phyloP scores from a whole-genome alignment of 1,140 invertebrate genomes.

The Cydia pomonella region DNA sequence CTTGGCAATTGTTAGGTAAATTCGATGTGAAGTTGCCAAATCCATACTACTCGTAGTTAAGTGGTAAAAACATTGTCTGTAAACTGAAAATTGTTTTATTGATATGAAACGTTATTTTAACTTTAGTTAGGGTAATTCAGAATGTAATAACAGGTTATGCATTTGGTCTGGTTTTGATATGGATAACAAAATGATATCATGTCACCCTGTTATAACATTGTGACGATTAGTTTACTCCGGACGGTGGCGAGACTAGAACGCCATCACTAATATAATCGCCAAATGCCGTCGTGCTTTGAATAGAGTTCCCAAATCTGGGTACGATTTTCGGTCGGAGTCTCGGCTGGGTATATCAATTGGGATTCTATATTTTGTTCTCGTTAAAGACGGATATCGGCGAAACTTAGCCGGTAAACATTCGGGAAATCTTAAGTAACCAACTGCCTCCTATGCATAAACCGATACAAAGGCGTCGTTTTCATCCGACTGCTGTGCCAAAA shows the following conservation, averaged over 20 bases:
- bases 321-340: background rate
- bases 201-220: no score
- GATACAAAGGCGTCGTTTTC: background rate
- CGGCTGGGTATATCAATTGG: background rate
- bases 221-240: background rate
- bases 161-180: no score
- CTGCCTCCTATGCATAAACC: background rate
- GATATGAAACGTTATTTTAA: no score
- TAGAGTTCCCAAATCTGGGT: background rate
- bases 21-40: no score
- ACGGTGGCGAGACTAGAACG: background rate
- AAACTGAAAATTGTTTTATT: no score
- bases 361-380: background rate
- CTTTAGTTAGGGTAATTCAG: no score
- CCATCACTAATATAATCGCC: background rate
- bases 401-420: background rate
- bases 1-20: no score
- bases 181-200: no score
- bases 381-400: background rate
- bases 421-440: slow-evolving; percentile 14
- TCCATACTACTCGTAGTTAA: no score
- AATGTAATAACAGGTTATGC: no score
- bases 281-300: background rate
- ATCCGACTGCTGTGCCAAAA: no score
- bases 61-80: no score